Base-by-base conservation (phyloP, 1,140 invertebrate genomes). In the Wasmannia auropunctata region DNA sequence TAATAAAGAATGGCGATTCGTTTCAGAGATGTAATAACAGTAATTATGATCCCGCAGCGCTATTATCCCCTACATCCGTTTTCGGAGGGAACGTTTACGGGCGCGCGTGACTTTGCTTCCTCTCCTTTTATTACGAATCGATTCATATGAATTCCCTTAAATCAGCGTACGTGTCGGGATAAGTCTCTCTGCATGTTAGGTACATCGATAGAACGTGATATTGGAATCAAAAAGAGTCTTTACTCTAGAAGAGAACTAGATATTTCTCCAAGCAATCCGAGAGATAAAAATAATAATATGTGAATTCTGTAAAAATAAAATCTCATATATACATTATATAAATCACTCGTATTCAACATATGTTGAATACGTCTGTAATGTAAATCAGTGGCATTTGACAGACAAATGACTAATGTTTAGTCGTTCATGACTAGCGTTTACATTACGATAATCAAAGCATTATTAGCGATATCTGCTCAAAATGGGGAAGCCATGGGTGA, bases 81-180 rank as follows among this genome's bases (percentile, higher is more conserved):
- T 79, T 80, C 58, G 37, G 10, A 65, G 34, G 49, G 40, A 46
- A 80, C 75, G 46, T 85, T 85, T 85, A 80, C 46, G 84, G 31
- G 14, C 46, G 76, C 46, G 81, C 81, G 81, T 85, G 74, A 77
- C 79, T 60, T 56, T 34, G 40, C 19, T 51, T 40, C 31, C 43
- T 54, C 43, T 49, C 62, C 60, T 58, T 79, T 62, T 49, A 56
- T 67, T 75, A 62, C 16, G 10, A 54, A 86, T 56, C 87, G 72
- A 51, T 67, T 51, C 25, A 58, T 74, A 58, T 83, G 54, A 83
- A 74, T 83, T 83, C 67, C n/a, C 67, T 83, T 83, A 83, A 83
- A 83, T 83, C 79, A 83, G 67, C 67, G 67, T 83, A 83, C 79
- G 79, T 83, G 79, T 83, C 79, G 28, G 67, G 51, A 83, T 83